Evolutionary conservation across 64 coral and sea anemone genomes (phyloP), one percentile per base, ranked within the genome.

Genomic region (Acropora yongei): DNA sequence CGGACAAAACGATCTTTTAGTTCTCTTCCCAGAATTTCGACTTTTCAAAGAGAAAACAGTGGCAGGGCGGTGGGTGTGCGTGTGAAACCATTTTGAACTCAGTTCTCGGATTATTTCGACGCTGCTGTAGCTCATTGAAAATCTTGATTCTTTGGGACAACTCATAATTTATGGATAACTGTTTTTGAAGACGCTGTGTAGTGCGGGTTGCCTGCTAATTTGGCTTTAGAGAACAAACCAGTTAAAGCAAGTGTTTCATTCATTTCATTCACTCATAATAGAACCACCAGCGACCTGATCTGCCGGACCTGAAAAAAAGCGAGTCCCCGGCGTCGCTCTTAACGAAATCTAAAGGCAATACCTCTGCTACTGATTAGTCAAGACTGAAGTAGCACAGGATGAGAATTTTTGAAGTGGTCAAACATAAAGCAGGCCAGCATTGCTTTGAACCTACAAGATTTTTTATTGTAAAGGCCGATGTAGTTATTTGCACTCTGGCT

Each of bases 151-250:
- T 84, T 68, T 67, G 81, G 7, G 16, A 63, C 57, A 18, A 55
- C 60, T 84, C 16, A 84, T 84, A 60, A 68, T 84, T 84, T 84
- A 84, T 84, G 61, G 41, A 84, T 84, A 47, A 68, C 81, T 69
- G 81, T 84, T 84, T 84, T 84, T 61, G 41, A 84, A 84, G 81
- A 44, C 81, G 81, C 81, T 84, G 60, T 17, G 13, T 46, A 8
- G 8, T 7, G 61, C 81, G 81, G 81, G 81, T 84, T 44, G 40
- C 8, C 14, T 39, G 11, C 80, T 67, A n/a, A 67, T 84, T 84
- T 68, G 12, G 39, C 17, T 8, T 46, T 66, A 69, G 42, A 48
- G 44, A 84, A 84, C 81, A 65, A 84, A 84, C 57, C 58, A 84
- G 41, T n/a, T 14, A 1, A 14, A 84, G 61, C 81, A 84, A 84